Evolutionary conservation across 2,797 vertebrate species (phyloP), one percentile per base, ranked within the genome.

Genomic region (Neostethus bicornis): DNA sequence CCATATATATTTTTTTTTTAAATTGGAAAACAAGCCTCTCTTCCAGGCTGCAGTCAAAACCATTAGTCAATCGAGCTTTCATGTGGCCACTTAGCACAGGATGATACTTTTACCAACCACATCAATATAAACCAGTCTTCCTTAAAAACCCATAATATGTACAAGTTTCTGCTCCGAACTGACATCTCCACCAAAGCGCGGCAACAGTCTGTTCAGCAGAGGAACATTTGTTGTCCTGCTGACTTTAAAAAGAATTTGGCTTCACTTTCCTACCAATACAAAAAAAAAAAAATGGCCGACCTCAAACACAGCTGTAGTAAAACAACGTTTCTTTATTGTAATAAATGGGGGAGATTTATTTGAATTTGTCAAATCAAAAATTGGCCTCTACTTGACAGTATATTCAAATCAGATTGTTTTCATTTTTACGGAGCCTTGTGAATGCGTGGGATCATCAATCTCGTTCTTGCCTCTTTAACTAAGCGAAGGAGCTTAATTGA

Each of bases 21-120:
- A 32, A 16, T 26, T 64, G 58, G 67, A 54, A 74, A 85, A 75
- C 45, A 60, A 72, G 16, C 65, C 59, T 44, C 25, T 34, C 80
- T 70, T 75, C 59, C 73, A 52, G 26, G 52, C 47, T 61, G 42
- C 1, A 29, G 68, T 75, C 45, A 43, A 55, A 73, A 55, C 51
- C 4, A 20, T 63, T 43, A 53, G 55, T 61, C 46, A 28, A 32
- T 31, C 47, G 0, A 54, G 7, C 76, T 80, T 73, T 86, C 77
- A 86, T 86, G 82, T 83, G 81, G 81, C 62, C 48, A 39, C 62
- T 76, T 70, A 66, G 58, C 45, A 31, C 74, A 74, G 73, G 77
- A 75, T 58, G 76, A 84, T 73, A 68, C 70, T 71, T 74, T 56
- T 74, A 69, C 79, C 64, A 57, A 76, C 77, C 83, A 82, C 73